Evolutionary conservation across 2,113 vertebrate species (phyloP), one percentile per base, ranked within the genome.

Genomic region (Holacanthus passer): DNA sequence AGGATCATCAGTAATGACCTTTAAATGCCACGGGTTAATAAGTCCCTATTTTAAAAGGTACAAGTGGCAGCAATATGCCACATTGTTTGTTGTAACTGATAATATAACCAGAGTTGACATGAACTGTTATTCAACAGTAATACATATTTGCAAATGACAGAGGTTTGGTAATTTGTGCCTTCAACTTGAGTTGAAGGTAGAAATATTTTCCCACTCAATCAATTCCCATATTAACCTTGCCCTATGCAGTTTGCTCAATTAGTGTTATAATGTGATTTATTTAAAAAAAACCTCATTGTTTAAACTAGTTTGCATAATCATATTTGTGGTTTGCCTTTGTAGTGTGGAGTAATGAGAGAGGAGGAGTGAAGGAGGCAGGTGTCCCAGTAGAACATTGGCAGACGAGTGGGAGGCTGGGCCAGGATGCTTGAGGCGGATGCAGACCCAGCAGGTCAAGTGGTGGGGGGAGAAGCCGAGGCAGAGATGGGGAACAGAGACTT

Each of bases 391-490:
- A 83, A 39, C 27, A 39, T 89, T 85, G 83, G 63, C 69, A 78
- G 81, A 85, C 50, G 16, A 82, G 81, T 29, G 59, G 83, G 47
- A 89, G 79, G 79, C 72, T 58, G 22, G 60, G 63, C 80, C 55
- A 91, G 72, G 73, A 93, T 92, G 93, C 83, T 91, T 76, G 92
- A 89, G 75, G 82, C 69, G 1, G 85, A 91, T 43, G 66, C 89
- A 50, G 90, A 89, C 37, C 60, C 64, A n/a, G 77, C 24, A 43
- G 80, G 68, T 68, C 55, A 48, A 45, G 70, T 86, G 19, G 84
- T 43, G 12, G 92, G 86, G 64, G 74, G 52, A 19, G 89, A 91
- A 19, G 90, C 24, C 19, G 90, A 84, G 11, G 71, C 35, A 0
- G 92, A 74, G 64, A 89, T 90, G 83, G 83, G 84, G n/a, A 84